Base-by-base conservation (phyloP, 2,797 vertebrate species). In the Protonibea diacanthus region DNA sequence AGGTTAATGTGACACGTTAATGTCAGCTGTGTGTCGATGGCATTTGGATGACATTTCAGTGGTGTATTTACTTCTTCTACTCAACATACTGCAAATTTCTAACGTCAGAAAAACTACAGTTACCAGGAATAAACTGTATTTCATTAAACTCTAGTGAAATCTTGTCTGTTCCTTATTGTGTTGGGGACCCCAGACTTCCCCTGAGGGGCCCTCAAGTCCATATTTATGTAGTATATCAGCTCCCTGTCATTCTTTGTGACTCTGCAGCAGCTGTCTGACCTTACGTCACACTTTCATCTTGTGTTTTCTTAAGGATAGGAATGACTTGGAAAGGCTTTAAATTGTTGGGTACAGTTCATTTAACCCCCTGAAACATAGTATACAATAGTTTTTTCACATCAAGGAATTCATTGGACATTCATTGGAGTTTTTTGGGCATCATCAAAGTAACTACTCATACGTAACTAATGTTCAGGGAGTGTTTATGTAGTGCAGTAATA, bases 11-110 rank as follows among this genome's bases (percentile, higher is more conserved):
- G 67, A 59, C 55, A 23, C 13, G 1, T 67, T 29, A 64, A 58
- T 51, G 60, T 71, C 52, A 48, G 21, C 10, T 15, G 60, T 40
- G 2, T 5, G 15, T 47, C n/a, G 12, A 25, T 78, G 76, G 40
- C 69, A 72, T 78, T 78, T 71, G 4, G 21, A 67, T 73, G 69
- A 67, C 63, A 79, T 79, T 79, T 79, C 48, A 25, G 7, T 13
- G 20, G 53, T 3, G 66, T n/a, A 51, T 48, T 38, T 23, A 15
- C 12, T 29, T 49, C 59, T n/a, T 55, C n/a, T 27, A 6, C 47
- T 52, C 63, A 27, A n/a, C 48, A 21, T 38, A n/a, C 3, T 33
- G 49, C 45, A n/a, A n/a, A 33, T 33, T 33, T 33, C 33, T 33
- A 33, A 38, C 33, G 2, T 38, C 33, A 38, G 33, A 38, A 44